phyloP scores from a whole-genome alignment of 2,888 invertebrate genomes.

The Drosophila planitibia region DNA sequence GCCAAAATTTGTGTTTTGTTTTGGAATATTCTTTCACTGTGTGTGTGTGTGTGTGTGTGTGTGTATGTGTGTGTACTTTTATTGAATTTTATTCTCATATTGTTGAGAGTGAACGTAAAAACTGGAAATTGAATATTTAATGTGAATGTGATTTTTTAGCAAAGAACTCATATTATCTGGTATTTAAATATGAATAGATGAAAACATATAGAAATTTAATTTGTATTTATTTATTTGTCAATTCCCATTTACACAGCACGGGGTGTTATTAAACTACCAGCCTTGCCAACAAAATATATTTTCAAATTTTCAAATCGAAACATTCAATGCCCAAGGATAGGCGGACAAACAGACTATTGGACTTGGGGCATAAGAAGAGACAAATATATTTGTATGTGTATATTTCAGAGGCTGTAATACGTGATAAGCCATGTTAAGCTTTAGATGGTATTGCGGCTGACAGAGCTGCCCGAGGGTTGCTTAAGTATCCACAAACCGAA shows the following conservation, averaged over 20 bases:
- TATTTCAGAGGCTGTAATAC: constrained; percentile 7
- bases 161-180: constrained; percentile 20
- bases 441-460: neutral
- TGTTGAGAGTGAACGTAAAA: constrained; percentile 51
- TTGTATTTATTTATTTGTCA: neutral
- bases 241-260: neutral
- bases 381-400: neutral
- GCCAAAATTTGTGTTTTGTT: constrained; percentile 59
- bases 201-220: neutral
- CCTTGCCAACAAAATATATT: neutral
- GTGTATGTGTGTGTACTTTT: constrained; percentile 27
- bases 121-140: constrained; percentile 70
- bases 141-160: constrained; percentile 43
- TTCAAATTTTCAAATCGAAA: neutral
- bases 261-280: neutral
- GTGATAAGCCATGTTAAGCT: constrained; percentile 1
- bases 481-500: neutral
- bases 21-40: constrained; percentile 33
- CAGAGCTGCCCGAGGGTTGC: neutral
- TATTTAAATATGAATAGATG: neutral
- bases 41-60: neutral
- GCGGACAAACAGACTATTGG: neutral
- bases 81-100: constrained; percentile 30
- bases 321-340: neutral
- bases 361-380: neutral